Evolutionary conservation across 30 jellyfish, hydroid and myxozoan species (phyloP).

Genomic region (Rhopilema esculentum): DNA sequence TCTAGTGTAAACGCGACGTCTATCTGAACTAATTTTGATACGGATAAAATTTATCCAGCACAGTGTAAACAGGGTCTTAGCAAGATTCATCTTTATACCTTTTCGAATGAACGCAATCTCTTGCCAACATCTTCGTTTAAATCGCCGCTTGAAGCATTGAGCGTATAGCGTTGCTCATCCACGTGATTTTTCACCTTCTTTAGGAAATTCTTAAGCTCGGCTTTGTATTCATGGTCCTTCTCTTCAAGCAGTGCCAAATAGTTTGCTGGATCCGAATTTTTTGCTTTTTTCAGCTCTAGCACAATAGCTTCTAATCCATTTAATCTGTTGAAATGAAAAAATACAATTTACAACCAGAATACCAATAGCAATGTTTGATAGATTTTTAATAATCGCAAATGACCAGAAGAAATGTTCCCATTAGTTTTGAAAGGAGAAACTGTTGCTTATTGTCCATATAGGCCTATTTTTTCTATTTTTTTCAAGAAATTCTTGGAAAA

Average conservation of each 20-base stretch:
- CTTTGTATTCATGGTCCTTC: constrained; percentile 70
- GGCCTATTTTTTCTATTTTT: too few species aligned
- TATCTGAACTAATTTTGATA: too few species aligned
- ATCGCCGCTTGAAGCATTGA: not conserved
- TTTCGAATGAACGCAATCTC: constrained; percentile 30
- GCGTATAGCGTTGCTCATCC: constrained; percentile 28
- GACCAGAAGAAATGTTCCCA: too few species aligned
- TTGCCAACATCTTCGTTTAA: constrained; percentile 17
- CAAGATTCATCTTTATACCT: constrained; percentile 12
- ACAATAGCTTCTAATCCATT: constrained; percentile 19
- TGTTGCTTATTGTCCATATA: too few species aligned
- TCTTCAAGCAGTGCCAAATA: constrained; percentile 47
- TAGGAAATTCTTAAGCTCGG: constrained; percentile 58
- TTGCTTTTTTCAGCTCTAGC: constrained; percentile 47
- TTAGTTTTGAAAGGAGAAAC: too few species aligned
- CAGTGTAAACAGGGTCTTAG: too few species aligned
- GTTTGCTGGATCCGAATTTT: constrained; percentile 4
- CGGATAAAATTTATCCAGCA: too few species aligned
- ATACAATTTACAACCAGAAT: not conserved
- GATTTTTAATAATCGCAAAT: not conserved
- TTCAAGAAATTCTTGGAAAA: too few species aligned
- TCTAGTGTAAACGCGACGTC: too few species aligned
- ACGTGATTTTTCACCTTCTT: constrained; percentile 39
- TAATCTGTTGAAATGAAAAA: constrained; percentile 4
- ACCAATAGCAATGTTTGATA: not conserved